Evolutionary conservation across 2,888 invertebrate genomes (phyloP).

Genomic region (Ellobium chinense): DNA sequence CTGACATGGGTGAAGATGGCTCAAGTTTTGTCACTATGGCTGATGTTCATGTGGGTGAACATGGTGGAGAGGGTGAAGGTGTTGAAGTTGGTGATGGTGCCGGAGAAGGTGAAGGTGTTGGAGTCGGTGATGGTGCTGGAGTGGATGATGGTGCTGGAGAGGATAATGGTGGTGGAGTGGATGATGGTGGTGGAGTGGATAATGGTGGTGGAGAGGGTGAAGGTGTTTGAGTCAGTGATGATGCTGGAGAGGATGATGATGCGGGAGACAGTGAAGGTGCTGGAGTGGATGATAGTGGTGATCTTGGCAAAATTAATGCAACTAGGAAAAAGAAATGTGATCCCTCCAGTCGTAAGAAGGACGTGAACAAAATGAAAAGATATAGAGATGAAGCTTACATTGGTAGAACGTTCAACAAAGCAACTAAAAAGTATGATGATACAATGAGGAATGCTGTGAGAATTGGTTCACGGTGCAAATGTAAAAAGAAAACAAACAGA

Average conservation of each 20-base stretch:
- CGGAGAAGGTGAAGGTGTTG: not conserved
- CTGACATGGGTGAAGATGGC: no score
- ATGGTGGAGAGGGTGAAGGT: not conserved
- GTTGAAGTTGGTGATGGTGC: not conserved
- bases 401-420: no score
- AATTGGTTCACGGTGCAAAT: no score
- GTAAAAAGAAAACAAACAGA: no score
- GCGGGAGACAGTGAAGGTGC: not conserved
- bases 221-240: not conserved
- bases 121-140: not conserved
- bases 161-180: not conserved
- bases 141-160: not conserved
- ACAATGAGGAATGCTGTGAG: no score
- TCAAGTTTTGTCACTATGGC: no score
- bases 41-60: no score
- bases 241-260: not conserved
- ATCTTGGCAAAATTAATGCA: not conserved
- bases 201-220: not conserved
- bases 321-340: no score
- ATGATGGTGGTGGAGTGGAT: not conserved
- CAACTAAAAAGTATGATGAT: no score
- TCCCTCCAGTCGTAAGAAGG: no score
- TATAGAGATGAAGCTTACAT: no score
- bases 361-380: no score
- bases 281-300: not conserved